Conservation (phyloP, 2,888 invertebrate species). For the Coremacera marginata region DNA sequence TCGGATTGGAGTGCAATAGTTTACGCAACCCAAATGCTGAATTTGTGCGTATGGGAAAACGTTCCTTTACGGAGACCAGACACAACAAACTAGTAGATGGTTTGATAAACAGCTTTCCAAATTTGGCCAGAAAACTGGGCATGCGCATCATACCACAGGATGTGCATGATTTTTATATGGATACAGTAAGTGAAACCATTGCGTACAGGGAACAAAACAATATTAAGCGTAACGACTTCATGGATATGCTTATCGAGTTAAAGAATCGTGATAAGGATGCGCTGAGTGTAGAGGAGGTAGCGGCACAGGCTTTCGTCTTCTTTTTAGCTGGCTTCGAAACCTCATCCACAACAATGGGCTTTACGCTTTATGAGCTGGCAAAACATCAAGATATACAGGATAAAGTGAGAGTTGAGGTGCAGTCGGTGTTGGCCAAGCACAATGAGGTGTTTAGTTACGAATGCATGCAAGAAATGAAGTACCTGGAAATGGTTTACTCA, state of each 20-base stretch:
- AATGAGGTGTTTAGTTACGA: conserved; percentile 69
- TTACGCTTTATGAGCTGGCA: conserved; percentile 61
- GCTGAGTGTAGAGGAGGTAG: conserved; percentile 55
- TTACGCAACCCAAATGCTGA: conserved; percentile 64
- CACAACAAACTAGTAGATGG: conserved; percentile 41
- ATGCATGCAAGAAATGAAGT: conserved; percentile 69
- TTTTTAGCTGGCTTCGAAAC: conserved; percentile 74
- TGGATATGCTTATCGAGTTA: conserved; percentile 70
- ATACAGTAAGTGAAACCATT: conserved; percentile 65
- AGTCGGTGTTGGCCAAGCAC: conserved; percentile 61
- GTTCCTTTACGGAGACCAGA: conserved; percentile 41
- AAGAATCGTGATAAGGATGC: conserved; percentile 55
- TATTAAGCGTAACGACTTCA: conserved; percentile 69
- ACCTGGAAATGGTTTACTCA: conserved; percentile 69
- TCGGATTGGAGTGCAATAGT: conserved; percentile 69
- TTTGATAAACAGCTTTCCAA: conserved; percentile 42
- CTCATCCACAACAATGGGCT: conserved; percentile 74
- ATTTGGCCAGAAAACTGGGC: conserved; percentile 41
- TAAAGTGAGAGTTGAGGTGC: conserved; percentile 62
- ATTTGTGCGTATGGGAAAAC: conserved; percentile 58
- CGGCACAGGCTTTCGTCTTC: conserved; percentile 59
- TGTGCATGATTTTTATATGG: conserved; percentile 53
- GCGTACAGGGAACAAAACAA: conserved; percentile 63
- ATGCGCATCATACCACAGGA: conserved; percentile 46
- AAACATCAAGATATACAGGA: conserved; percentile 53